Conservation (phyloP, 2,888 invertebrate species). For the Drosophila helvetica region DNA sequence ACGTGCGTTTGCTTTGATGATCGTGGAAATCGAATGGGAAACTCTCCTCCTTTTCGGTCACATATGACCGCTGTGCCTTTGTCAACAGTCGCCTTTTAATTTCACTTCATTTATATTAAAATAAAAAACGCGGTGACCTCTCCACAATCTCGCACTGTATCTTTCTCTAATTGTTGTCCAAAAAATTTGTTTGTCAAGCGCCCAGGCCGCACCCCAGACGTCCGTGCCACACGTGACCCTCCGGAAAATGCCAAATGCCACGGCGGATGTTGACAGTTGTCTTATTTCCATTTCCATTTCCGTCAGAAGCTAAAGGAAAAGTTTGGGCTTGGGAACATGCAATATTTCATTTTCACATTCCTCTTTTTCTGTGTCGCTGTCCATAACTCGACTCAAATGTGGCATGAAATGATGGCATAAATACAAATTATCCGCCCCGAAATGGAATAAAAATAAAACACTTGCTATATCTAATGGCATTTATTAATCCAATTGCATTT, state of each 20-base stretch:
- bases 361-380: slow-evolving; percentile 5
- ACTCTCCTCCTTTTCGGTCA: slow-evolving; percentile 25
- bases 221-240: slow-evolving; percentile 12
- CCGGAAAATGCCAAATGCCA: slow-evolving; percentile 42
- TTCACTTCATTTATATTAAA: slow-evolving; percentile 74
- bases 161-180: slow-evolving; percentile 66
- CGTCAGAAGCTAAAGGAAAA: not conserved
- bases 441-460: slow-evolving; percentile 62
- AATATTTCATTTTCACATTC: slow-evolving; percentile 24
- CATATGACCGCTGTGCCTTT: slow-evolving; percentile 58
- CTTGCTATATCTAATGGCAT: slow-evolving; percentile 65
- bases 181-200: slow-evolving; percentile 70
- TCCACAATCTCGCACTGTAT: not conserved
- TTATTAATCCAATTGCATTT: slow-evolving; percentile 78
- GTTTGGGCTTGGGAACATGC: not conserved
- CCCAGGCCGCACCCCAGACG: slow-evolving; percentile 35
- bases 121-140: slow-evolving; percentile 35
- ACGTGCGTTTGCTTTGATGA: slow-evolving; percentile 53
- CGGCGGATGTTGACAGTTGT: slow-evolving; percentile 49
- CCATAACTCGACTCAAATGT: slow-evolving; percentile 65
- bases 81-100: slow-evolving; percentile 76
- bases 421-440: slow-evolving; percentile 56
- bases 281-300: slow-evolving; percentile 31
- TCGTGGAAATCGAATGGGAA: slow-evolving; percentile 2
- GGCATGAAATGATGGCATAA: slow-evolving; percentile 68